A percentile compares a stretch with the other conserved stretches of the same genome.
Evolutionary conservation across 2,888 invertebrate species (phyloP).

Genomic region (Stenodema calcarata): DNA sequence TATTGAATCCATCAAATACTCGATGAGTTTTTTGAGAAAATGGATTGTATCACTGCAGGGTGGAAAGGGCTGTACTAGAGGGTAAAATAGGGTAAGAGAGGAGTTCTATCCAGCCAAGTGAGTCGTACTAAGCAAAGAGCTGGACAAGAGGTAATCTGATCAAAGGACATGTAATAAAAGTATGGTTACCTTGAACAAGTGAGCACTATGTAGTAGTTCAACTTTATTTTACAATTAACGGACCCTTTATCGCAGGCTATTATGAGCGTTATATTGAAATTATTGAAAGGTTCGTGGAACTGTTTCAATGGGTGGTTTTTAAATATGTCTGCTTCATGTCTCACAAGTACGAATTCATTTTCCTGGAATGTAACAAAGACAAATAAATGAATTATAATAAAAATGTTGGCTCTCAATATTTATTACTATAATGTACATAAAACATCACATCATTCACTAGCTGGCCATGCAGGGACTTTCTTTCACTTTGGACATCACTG

Average conservation of each 20-base stretch:
- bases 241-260: constrained; percentile 65
- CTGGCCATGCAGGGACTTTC: too few relatives aligned
- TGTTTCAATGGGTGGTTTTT: constrained; percentile 68
- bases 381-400: neutral
- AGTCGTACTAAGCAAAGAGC: too few relatives aligned
- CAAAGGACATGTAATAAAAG: too few relatives aligned
- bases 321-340: constrained; percentile 67
- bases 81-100: too few relatives aligned
- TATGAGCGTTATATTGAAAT: constrained; percentile 73
- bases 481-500: too few relatives aligned
- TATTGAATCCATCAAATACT: too few relatives aligned
- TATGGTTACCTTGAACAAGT: constrained; percentile 65
- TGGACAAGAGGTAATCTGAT: too few relatives aligned
- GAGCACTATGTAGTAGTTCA: constrained; percentile 70
- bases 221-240: constrained; percentile 61
- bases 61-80: too few relatives aligned
- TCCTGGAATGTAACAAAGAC: constrained; percentile 57
- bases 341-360: constrained; percentile 71
- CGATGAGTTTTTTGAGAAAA: too few relatives aligned
- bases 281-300: constrained; percentile 56
- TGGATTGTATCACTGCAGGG: too few relatives aligned
- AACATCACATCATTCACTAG: too few relatives aligned
- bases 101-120: too few relatives aligned
- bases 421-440: neutral
- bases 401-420: neutral